These are phyloP conservation scores for Microcebus jonahi DNA, from an alignment of 2,113 vertebrate species.

Conservation along the genomic window DNA sequence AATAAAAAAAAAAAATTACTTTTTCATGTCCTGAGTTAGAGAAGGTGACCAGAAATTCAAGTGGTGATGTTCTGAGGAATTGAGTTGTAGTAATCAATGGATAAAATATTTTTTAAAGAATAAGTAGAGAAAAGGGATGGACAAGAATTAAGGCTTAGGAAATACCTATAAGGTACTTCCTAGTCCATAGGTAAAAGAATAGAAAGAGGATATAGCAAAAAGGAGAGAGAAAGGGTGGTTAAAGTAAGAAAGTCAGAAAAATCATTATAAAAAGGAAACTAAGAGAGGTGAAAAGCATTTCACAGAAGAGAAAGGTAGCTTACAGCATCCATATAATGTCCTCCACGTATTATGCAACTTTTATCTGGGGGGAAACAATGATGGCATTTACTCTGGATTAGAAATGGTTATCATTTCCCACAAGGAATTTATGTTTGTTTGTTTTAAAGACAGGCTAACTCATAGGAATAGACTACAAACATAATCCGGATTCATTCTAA, in stretches of 20 bases:
- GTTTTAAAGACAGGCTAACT: background rate
- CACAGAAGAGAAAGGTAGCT: background rate
- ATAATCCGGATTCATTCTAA: background rate
- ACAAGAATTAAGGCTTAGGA: background rate
- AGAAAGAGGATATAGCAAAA: background rate
- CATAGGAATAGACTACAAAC: background rate
- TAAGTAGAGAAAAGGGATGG: background rate
- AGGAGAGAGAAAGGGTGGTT: background rate
- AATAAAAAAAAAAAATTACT: background rate
- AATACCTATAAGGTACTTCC: background rate
- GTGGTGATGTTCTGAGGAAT: background rate
- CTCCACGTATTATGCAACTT: background rate
- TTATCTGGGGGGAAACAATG: background rate
- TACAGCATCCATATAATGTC: background rate
- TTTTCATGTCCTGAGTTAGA: background rate
- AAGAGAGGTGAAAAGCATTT: background rate
- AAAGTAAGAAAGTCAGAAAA: background rate
- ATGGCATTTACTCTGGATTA: background rate
- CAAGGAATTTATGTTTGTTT: background rate
- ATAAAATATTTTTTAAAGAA: background rate
- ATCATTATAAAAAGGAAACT: background rate
- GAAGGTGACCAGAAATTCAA: background rate
- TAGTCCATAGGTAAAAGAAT: background rate
- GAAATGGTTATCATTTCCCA: background rate
- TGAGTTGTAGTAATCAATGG: background rate